These are phyloP conservation scores for Cichlasoma orientale DNA, from an alignment of 2,797 vertebrate genomes.

Conservation along the genomic window DNA sequence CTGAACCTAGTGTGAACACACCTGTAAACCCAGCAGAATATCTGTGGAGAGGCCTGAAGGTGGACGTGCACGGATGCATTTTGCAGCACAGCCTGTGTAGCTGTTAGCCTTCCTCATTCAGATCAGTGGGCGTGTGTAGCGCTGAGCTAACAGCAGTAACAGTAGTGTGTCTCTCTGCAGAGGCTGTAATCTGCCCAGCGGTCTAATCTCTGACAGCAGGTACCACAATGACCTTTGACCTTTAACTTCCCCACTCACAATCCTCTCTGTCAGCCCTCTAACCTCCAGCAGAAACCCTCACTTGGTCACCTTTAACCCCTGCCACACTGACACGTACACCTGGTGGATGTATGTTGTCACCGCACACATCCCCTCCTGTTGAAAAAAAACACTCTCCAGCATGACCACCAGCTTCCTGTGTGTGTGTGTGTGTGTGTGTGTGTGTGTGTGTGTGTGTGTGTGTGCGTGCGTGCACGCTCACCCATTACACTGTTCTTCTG, in stretches of 20 bases:
- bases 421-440: conserved; percentile 35
- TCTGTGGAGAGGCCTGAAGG: not conserved
- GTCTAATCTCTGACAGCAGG: conserved; percentile 85
- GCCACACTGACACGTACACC: conserved; percentile 37
- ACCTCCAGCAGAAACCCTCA: conserved; percentile 53
- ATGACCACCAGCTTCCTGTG: conserved; percentile 46
- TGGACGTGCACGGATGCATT: not conserved
- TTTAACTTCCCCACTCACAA: conserved; percentile 18
- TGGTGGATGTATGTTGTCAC: conserved; percentile 33
- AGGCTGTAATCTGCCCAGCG: conserved; percentile 78
- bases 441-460: conserved; percentile 30
- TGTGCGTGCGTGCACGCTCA: not conserved
- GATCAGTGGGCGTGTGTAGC: conserved; percentile 19
- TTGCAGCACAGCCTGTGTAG: not conserved
- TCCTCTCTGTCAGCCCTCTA: conserved; percentile 7
- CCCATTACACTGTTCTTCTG: not conserved
- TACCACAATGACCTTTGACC: conserved; percentile 65
- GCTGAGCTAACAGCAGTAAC: conserved; percentile 49
- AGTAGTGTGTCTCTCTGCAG: conserved; percentile 75
- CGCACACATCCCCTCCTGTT: not conserved
- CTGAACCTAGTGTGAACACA: not conserved
- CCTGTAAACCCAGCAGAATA: not conserved
- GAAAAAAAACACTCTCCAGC: conserved; percentile 37
- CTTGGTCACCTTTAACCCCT: conserved; percentile 60
- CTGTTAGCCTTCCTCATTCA: conserved; percentile 16